Evolutionary conservation across 2,113 vertebrate genomes (phyloP), one percentile per base, ranked within the genome.

Genomic region (Smithornis capensis): DNA sequence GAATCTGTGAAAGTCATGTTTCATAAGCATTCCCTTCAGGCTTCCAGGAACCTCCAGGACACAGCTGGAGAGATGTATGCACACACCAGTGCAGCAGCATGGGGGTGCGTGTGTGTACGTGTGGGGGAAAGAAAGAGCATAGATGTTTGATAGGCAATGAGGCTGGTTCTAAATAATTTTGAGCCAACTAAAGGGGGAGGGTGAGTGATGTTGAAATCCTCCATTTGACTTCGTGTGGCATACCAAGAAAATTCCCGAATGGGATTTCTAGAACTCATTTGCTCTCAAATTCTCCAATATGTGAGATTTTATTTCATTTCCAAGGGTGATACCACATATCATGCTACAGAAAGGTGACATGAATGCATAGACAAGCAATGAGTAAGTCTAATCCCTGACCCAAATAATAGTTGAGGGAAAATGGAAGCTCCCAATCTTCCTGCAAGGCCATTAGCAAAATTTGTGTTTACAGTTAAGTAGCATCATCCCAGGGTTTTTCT

Each of bases 1-100:
- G 93, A 97, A 95, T 95, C 95, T 96, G 95, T 92, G 95, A 92
- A 95, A 96, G 94, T 97, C 95, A 95, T 94, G 92, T 97, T 97
- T 93, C 93, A 97, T 95, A 93, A 97, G 94, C 92, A 94, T 96
- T 97, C 93, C 83, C 95, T 95, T 87, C 85, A 96, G 93, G 86
- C 94, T 97, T 73, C 65, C 4, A 12, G 96, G 90, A 96, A 96
- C 85, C 94, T 94, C 90, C 95, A 84, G 90, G 86, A 94, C 94
- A 92, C 96, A 96, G 96, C 95, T 97, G 96, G 93, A 91, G 94
- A 92, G 78, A 90, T 71, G 69, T 27, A 82, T 24, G 74, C 74
- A 84, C 73, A 94, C 83, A 89, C 94, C 94, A 84, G 92, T 56
- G 83, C 3, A 3, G 88, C 67, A 90, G 45, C 0, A 5, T 8